A percentile compares a stretch with the other conserved stretches of the same genome.
phyloP scores from a whole-genome alignment of 2,888 invertebrate genomes.

The Xestia c-nigrum region DNA sequence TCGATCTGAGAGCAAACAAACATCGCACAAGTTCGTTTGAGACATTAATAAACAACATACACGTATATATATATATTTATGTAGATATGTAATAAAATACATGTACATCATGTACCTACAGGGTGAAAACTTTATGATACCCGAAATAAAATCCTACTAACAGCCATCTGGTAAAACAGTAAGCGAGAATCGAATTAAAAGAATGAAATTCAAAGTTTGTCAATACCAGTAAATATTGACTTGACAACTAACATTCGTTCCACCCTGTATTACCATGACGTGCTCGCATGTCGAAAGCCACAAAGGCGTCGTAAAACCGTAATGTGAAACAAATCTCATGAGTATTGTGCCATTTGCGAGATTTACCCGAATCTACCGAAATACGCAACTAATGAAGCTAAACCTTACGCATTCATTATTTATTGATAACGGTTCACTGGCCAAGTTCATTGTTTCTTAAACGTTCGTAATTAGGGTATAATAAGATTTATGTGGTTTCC shows the following conservation, averaged over 20 bases:
- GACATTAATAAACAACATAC: conserved; percentile 30
- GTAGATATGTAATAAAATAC: background rate
- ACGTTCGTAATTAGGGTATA: conserved; percentile 8
- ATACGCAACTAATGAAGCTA: conserved; percentile 51
- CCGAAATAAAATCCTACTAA: background rate
- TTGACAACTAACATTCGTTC: background rate
- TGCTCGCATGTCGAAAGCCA: conserved; percentile 59
- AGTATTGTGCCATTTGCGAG: conserved; percentile 26
- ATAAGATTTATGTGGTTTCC: conserved; percentile 9
- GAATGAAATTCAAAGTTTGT: background rate
- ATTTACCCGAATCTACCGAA: conserved; percentile 45
- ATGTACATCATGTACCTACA: background rate
- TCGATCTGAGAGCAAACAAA: conserved; percentile 48
- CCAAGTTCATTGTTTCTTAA: conserved; percentile 25
- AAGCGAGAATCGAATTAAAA: background rate
- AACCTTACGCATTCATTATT: conserved; percentile 41
- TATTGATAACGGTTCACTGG: conserved; percentile 25
- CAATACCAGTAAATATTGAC: background rate
- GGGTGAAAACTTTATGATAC: background rate
- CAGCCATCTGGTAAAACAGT: background rate
- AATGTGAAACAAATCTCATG: conserved; percentile 64
- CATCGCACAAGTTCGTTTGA: conserved; percentile 39
- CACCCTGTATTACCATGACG: conserved; percentile 5
- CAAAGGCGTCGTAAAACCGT: conserved; percentile 70
- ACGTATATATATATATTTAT: background rate